Base-by-base conservation (phyloP, 2,797 vertebrate species). In the Coregonus ussuriensis region DNA sequence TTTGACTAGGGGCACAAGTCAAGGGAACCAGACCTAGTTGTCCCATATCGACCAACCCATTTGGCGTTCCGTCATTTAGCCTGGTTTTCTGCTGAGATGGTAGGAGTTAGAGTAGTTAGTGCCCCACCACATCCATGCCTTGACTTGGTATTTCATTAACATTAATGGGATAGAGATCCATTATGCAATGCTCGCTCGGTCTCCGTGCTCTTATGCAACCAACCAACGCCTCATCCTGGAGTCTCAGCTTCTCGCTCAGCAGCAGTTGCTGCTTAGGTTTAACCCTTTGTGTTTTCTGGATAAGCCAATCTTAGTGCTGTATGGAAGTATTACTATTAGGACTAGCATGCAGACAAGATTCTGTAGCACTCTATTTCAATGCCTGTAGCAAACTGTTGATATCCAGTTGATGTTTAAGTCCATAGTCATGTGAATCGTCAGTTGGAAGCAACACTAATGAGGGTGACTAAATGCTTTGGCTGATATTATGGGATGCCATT, bases 81-180 rank as follows among this genome's bases (percentile, higher is more conserved):
- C 25, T 25, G 56, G 2, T 29, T 63, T 21, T 6, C 59, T 25
- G 1, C 7, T 11, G 25, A 63, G 21, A 3, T 47, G 7, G 18
- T 31, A 29, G n/a, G 56, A 25, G 31, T 51, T 54, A n/a, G 25
- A 11, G 59, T 11, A 25, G n/a, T 62, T 62, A 11, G 59, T 63
- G 13, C 25, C 59, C 5, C 37, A 2, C 41, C 56, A 71, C 68
- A 4, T 9, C 53, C 14, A 31, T 13, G 37, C 41, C 41, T 16
- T 75, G 37, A 25, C 51, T 67, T 52, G 63, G 52, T 47, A 88
- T 81, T 85, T 90, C 86, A 90, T 92, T 90, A 92, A 87, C 89
- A 90, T 89, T 90, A 91, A 93, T 89, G 88, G 86, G 86, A 90
- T 92, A 88, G 91, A 81, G 86, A 91, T 92, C 77, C 77, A 89